These are phyloP conservation scores for Craterocephalus amniculus DNA, from an alignment of 2,797 vertebrate genomes.

Conservation along the genomic window DNA sequence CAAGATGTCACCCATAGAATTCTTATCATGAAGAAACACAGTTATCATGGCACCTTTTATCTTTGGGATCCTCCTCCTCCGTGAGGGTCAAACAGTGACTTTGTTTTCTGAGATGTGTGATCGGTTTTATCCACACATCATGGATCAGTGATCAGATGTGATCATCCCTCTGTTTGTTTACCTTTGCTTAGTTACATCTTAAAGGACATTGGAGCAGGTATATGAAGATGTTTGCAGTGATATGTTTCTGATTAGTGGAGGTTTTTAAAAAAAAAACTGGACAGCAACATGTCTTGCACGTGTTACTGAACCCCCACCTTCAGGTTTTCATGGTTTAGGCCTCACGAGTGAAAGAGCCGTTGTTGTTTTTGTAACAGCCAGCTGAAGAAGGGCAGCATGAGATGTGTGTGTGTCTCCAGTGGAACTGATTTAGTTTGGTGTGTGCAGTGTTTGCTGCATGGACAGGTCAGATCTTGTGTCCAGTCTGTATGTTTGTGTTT, in stretches of 20 bases:
- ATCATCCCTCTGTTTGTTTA: constrained; percentile 4
- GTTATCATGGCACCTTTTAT: constrained; percentile 38
- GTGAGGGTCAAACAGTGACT: constrained; percentile 14
- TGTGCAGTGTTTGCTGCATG: not conserved
- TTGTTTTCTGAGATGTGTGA: constrained; percentile 17
- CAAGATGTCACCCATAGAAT: constrained; percentile 21
- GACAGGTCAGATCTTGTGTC: not conserved
- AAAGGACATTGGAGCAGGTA: constrained; percentile 20
- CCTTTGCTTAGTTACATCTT: constrained; percentile 23
- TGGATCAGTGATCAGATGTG: constrained; percentile 30
- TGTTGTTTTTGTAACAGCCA: constrained; percentile 21
- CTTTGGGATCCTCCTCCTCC: constrained; percentile 35
- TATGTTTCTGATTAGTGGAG: not conserved
- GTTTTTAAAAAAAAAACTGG: not conserved
- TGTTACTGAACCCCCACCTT: constrained; percentile 2
- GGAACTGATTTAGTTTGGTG: constrained; percentile 14
- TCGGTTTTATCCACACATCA: constrained; percentile 23
- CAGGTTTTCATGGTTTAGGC: constrained; percentile 3
- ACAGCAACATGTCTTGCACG: not conserved
- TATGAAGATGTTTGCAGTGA: constrained; percentile 6
- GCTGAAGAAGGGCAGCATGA: constrained; percentile 10
- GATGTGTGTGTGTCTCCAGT: constrained; percentile 24
- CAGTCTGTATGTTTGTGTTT: not conserved
- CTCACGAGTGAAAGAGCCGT: constrained; percentile 23
- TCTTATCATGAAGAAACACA: constrained; percentile 25